Conservation (phyloP, 2,797 vertebrate species). For the Merluccius polli region DNA sequence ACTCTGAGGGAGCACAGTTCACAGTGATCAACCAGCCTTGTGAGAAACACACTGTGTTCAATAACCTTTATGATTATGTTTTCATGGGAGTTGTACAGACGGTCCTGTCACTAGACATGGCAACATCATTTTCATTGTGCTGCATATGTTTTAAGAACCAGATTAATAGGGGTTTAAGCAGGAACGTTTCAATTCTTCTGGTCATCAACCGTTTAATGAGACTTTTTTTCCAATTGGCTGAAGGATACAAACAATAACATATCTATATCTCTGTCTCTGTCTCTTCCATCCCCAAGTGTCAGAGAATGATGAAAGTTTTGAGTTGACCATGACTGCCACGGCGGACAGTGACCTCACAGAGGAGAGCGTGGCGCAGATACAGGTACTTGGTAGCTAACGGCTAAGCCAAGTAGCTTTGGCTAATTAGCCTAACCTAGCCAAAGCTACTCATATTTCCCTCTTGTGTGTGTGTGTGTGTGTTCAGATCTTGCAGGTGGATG, state of each 20-base stretch:
- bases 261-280: background rate
- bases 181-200: too few relatives aligned
- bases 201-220: background rate
- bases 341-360: slow-evolving; percentile 83
- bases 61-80: background rate
- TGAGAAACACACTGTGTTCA: slow-evolving; percentile 59
- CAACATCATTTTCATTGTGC: too few relatives aligned
- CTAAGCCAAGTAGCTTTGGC: background rate
- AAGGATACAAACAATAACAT: background rate
- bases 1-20: slow-evolving; percentile 78
- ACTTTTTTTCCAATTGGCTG: background rate
- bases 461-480: slow-evolving; percentile 27
- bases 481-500: slow-evolving; percentile 86
- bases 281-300: slow-evolving; percentile 71
- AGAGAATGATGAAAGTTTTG: slow-evolving; percentile 90
- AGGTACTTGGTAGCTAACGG: slow-evolving; percentile 67
- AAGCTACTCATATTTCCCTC: background rate
- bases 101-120: too few relatives aligned
- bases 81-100: background rate
- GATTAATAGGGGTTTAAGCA: too few relatives aligned
- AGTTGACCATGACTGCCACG: slow-evolving; percentile 96
- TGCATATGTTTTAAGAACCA: too few relatives aligned
- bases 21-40: slow-evolving; percentile 90
- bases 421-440: background rate
- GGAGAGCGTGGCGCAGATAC: slow-evolving; percentile 86